Evolutionary conservation across 2,888 invertebrate species (phyloP), one percentile per base, ranked within the genome.

Genomic region (Protonemura montana): DNA sequence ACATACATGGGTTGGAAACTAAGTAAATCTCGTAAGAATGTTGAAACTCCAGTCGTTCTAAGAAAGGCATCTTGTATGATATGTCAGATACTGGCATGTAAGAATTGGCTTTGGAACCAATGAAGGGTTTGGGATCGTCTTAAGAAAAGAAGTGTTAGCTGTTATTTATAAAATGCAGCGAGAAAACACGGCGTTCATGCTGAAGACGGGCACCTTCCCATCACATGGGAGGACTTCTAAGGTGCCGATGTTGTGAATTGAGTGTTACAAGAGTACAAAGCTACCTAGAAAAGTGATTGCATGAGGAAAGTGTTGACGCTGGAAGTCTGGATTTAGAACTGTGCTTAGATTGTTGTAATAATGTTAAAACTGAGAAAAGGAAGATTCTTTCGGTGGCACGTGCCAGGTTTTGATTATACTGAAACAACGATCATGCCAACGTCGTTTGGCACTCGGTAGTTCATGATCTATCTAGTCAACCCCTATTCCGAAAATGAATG

Each of bases 401-500:
- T 88, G 88, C 87, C 87, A 88, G 88, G 87, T 86, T 41, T 85
- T 86, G 87, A 86, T 85, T 82, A 86, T 86, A 86, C 82, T 80
- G 29, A 80, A 35, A 28, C 86, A 30, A 86, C 41, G 29, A 27
- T 85, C 76, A 82, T 76, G 87, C 81, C 41, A 30, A 86, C 27
- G 76, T 84, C 28, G 27, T 78, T 85, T 82, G 88, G 90, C 90
- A 90, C 90, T 90, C 90, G 85, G 89, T 91, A 91, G 91, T 89
- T 89, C 90, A 89, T 90, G 89, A 89, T 90, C 88, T 90, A 90
- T 90, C 89, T 91, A 91, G 90, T 90, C 89, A 88, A 89, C 86
- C 86, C 88, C 89, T 88, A 89, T 89, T 89, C 90, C 89, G 90
- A 88, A 88, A 89, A 90, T 90, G 90, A 90, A 90, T 90, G 90